Conservation (phyloP, 2,888 invertebrate genomes). For the Agonopterix subpropinquella region DNA sequence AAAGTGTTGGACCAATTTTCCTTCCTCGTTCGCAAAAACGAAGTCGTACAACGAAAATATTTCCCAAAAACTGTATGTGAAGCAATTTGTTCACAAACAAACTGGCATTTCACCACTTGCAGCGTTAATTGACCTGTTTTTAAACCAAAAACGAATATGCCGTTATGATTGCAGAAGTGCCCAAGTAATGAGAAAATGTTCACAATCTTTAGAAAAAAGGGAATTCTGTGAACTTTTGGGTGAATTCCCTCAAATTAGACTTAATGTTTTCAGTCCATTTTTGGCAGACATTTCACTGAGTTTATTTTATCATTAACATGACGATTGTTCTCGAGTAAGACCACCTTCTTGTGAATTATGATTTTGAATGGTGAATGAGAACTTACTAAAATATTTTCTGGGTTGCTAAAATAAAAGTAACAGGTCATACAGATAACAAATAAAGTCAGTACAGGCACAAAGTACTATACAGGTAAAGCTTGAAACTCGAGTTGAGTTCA, state of each 20-base stretch:
- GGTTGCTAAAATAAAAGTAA: too few relatives aligned
- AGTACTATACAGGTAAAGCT: too few relatives aligned
- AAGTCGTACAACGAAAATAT: background rate
- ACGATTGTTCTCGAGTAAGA: too few relatives aligned
- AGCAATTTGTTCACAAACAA: slow-evolving; percentile 2
- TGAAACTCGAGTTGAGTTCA: too few relatives aligned
- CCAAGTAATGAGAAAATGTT: background rate
- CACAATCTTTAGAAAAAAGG: background rate
- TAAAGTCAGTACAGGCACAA: too few relatives aligned
- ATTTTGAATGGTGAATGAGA: too few relatives aligned
- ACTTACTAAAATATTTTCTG: too few relatives aligned
- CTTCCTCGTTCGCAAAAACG: too few relatives aligned
- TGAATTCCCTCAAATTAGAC: background rate
- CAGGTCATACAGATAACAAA: too few relatives aligned
- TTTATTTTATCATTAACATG: background rate
- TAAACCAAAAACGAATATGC: background rate
- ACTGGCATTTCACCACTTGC: background rate
- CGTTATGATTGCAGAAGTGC: background rate
- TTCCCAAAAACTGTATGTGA: background rate
- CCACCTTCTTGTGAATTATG: too few relatives aligned
- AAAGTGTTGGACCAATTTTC: too few relatives aligned
- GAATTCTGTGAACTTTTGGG: background rate
- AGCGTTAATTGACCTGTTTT: background rate
- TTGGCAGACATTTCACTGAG: background rate
- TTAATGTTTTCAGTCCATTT: background rate